A percentile compares a stretch with the other conserved stretches of the same genome.
Evolutionary conservation across 2,888 invertebrate species (phyloP).

Genomic region (Formica aserva): DNA sequence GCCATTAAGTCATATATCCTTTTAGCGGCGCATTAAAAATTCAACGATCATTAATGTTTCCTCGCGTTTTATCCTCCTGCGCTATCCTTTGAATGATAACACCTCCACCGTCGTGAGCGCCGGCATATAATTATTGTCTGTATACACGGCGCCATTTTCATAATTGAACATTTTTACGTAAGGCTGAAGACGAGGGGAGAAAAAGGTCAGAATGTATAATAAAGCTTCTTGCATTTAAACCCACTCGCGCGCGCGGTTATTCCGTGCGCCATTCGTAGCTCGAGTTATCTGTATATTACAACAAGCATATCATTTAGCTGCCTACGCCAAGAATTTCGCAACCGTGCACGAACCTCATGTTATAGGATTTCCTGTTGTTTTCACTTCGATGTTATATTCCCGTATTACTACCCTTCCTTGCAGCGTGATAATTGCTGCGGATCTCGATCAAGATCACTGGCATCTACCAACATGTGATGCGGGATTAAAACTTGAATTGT

Average conservation of each 20-base stretch:
- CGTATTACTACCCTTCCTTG: conserved; percentile 56
- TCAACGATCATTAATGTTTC: conserved; percentile 30
- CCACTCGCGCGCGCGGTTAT: conserved; percentile 35
- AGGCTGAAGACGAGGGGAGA: neutral
- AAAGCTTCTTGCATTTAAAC: conserved; percentile 60
- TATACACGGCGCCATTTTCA: conserved; percentile 46
- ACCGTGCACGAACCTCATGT: conserved; percentile 28
- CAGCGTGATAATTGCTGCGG: conserved; percentile 53
- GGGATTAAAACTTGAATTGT: conserved; percentile 49
- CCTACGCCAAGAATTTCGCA: conserved; percentile 68
- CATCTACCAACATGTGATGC: conserved; percentile 53
- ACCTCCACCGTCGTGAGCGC: conserved; percentile 21
- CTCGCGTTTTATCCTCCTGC: conserved; percentile 1
- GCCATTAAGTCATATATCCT: conserved; percentile 40
- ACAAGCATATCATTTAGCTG: conserved; percentile 65
- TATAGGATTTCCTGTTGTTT: conserved; percentile 69
- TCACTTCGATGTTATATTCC: conserved; percentile 58
- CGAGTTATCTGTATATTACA: conserved; percentile 64
- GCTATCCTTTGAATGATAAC: conserved; percentile 41
- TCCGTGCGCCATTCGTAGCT: conserved; percentile 31
- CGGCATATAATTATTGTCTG: conserved; percentile 44
- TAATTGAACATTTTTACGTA: conserved; percentile 55
- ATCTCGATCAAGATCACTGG: conserved; percentile 66
- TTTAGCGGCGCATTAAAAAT: conserved; percentile 44
- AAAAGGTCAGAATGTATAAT: conserved; percentile 58